phyloP scores from a whole-genome alignment of 2,888 invertebrate species.

The Acanthosoma haemorrhoidale region DNA sequence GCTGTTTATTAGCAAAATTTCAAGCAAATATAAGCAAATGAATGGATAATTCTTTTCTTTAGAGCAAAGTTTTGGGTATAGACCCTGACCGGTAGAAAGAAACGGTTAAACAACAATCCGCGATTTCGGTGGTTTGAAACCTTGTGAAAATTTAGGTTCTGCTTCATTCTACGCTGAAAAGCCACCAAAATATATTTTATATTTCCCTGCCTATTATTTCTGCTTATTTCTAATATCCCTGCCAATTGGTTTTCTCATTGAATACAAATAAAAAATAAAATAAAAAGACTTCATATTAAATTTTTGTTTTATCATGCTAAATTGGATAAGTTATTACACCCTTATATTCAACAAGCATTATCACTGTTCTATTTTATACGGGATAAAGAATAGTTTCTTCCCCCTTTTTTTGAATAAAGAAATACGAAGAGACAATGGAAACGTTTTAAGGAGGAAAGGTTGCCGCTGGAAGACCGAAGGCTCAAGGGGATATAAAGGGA shows the following conservation, averaged over 20 bases:
- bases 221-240: background rate
- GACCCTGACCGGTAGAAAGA: too few species aligned
- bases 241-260: background rate
- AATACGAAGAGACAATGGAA: conserved; percentile 8
- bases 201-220: too few species aligned
- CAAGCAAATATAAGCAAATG: too few species aligned
- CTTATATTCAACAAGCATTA: background rate
- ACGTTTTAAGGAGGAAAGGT: conserved; percentile 7
- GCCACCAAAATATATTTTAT: background rate
- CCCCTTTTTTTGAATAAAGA: background rate
- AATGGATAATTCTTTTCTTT: too few species aligned
- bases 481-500: conserved; percentile 15
- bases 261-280: background rate
- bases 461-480: conserved; percentile 21
- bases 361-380: background rate
- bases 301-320: background rate
- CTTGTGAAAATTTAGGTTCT: background rate
- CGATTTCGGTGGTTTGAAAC: too few species aligned
- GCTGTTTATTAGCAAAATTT: too few species aligned
- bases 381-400: background rate
- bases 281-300: too few species aligned
- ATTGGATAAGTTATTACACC: background rate
- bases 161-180: background rate
- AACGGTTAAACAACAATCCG: too few species aligned
- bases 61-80: too few species aligned